phyloP scores from a whole-genome alignment of 2,888 invertebrate species.

The Tetropium fuscum region DNA sequence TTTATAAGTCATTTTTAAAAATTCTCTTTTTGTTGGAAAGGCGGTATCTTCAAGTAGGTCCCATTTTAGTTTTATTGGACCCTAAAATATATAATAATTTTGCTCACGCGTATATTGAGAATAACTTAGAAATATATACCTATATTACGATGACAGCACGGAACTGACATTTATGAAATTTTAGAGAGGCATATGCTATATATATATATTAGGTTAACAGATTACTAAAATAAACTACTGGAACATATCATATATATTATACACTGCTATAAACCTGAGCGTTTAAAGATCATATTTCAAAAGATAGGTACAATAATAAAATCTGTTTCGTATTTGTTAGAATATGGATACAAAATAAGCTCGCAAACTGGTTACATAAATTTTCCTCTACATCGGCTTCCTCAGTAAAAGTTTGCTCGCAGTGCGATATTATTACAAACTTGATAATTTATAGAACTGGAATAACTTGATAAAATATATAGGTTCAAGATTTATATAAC shows the following conservation, averaged over 20 bases:
- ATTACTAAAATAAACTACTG: not conserved
- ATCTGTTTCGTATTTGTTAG: constrained; percentile 41
- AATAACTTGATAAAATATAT: constrained; percentile 48
- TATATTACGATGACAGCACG: too few species aligned
- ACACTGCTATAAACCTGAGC: constrained; percentile 18
- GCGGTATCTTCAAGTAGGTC: too few species aligned
- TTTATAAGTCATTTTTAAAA: too few species aligned
- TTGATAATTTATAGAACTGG: constrained; percentile 52
- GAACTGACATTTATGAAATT: not conserved
- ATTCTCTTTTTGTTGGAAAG: too few species aligned
- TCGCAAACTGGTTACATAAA: constrained; percentile 44
- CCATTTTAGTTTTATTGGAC: too few species aligned
- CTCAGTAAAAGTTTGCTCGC: constrained; percentile 18
- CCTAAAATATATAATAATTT: too few species aligned
- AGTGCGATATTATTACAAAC: constrained; percentile 43
- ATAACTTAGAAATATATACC: too few species aligned
- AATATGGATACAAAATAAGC: constrained; percentile 36
- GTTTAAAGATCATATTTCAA: constrained; percentile 22
- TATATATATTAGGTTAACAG: not conserved
- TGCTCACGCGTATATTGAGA: too few species aligned
- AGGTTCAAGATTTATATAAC: constrained; percentile 27
- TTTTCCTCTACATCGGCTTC: constrained; percentile 29
- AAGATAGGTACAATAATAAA: constrained; percentile 38
- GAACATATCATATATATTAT: constrained; percentile 6
- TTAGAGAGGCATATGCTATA: not conserved